phyloP scores from a whole-genome alignment of 2,888 invertebrate genomes.

The Digitonthophagus gazella region DNA sequence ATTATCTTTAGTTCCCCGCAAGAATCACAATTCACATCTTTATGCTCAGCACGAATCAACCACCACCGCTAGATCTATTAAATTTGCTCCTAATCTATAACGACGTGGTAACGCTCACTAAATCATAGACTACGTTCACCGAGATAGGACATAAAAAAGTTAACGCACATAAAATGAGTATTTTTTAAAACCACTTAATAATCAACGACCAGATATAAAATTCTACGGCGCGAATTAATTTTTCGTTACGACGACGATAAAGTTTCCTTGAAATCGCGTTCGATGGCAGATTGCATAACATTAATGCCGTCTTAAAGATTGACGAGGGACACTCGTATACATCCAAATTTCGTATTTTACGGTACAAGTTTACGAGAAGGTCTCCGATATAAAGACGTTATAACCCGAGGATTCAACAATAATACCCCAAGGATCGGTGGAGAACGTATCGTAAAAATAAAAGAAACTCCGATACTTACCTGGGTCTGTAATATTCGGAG shows the following conservation, averaged over 20 bases:
- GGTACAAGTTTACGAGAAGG: not conserved
- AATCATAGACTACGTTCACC: not conserved
- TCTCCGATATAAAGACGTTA: not conserved
- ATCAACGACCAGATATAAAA: not conserved
- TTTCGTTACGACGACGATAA: not conserved
- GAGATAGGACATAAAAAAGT: not conserved
- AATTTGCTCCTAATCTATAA: not conserved
- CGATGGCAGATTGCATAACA: not conserved
- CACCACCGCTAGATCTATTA: not conserved
- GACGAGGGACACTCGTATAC: not conserved
- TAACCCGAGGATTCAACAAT: not conserved
- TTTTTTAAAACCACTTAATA: not conserved
- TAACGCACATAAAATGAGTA: too few species aligned
- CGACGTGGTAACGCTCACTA: not conserved
- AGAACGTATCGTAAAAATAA: not conserved
- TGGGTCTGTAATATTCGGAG: not conserved
- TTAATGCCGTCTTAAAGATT: not conserved
- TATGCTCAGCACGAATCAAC: not conserved
- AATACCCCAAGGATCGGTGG: too few species aligned
- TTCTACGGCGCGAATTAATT: not conserved
- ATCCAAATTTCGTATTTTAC: not conserved
- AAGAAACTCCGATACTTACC: not conserved
- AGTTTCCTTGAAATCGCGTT: not conserved
- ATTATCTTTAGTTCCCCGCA: not conserved
- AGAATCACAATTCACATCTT: not conserved